A percentile compares a stretch with the other conserved stretches of the same genome.
Conservation (phyloP, 2,888 invertebrate species). For the Copidosoma aretas region DNA sequence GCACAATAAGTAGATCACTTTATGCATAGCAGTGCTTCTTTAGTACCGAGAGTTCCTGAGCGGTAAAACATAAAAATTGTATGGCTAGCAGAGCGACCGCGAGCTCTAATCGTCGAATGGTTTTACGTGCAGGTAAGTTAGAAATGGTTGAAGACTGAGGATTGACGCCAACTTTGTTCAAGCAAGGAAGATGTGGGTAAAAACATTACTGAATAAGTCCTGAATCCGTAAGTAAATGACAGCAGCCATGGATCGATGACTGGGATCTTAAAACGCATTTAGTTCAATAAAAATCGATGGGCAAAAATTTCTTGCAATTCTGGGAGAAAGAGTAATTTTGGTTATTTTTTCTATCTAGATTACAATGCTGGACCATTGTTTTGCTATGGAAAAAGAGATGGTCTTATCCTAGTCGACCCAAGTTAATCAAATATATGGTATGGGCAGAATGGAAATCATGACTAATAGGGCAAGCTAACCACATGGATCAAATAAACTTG, state of each 20-base stretch:
- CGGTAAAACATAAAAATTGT: neutral
- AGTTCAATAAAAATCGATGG: neutral
- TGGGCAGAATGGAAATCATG: too few species aligned
- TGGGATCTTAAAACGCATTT: neutral
- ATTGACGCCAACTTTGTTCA: neutral
- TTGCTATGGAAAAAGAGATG: too few species aligned
- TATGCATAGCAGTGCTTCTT: constrained; percentile 1
- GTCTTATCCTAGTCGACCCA: too few species aligned
- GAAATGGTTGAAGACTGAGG: neutral
- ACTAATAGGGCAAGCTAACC: too few species aligned
- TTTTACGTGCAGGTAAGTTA: constrained; percentile 3
- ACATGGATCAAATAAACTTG: too few species aligned
- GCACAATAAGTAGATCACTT: too few species aligned
- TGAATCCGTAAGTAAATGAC: neutral
- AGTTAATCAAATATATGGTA: too few species aligned
- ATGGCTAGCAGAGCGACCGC: constrained; percentile 3
- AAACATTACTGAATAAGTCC: neutral
- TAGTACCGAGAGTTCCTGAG: neutral
- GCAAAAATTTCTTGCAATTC: neutral
- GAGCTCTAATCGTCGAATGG: constrained; percentile 11
- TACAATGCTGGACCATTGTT: too few species aligned
- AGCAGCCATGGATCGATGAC: neutral
- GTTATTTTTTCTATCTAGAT: too few species aligned
- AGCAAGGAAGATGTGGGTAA: neutral
- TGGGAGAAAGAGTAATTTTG: too few species aligned